Base-by-base conservation (phyloP, 2,113 vertebrate species). In the Halichoeres trimaculatus region DNA sequence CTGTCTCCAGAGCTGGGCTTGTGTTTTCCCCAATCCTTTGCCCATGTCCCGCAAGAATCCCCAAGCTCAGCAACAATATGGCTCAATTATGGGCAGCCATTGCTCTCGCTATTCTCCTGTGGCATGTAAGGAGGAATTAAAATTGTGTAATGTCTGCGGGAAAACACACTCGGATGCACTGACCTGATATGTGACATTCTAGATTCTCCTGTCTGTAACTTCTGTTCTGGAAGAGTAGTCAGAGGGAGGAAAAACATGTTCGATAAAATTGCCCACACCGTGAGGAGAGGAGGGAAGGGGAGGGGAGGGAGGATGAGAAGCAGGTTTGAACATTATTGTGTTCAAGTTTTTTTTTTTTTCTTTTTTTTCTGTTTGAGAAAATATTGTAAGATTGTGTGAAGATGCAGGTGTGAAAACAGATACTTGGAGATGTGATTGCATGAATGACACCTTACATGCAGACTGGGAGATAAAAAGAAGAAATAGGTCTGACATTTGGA, bases 51-150 rank as follows among this genome's bases (percentile, higher is more conserved):
- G 75, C 53, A 87, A 84, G 74, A 78, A 85, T 81, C 56, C 19
- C 54, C 69, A 47, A 58, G 59, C 77, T 75, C 73, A 84, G 76
- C 81, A 81, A 83, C 85, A 91, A 90, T 84, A 88, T 80, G 76
- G 65, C 83, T 85, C 83, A 89, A 90, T 88, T 81, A 91, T 68
- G 70, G 47, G 73, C 58, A 83, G 77, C 69, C 76, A 73, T 50
- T 83, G 80, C 72, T 70, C 61, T 69, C 48, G 12, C 76, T 65
- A 59, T 64, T 89, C 92, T 89, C 88, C 63, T 38, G 76, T 75
- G 85, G 56, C 75, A 70, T 83, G 80, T 80, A 87, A 81, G 63
- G 72, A 85, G 62, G 83, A 88, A 87, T 92, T 84, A 88, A 85
- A 87, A 88, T 70, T 61, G 41, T 90, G 84, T 89, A 74, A 78